Base-by-base conservation (phyloP, 1,140 invertebrate genomes). In the Aphelinus atriplicis region DNA sequence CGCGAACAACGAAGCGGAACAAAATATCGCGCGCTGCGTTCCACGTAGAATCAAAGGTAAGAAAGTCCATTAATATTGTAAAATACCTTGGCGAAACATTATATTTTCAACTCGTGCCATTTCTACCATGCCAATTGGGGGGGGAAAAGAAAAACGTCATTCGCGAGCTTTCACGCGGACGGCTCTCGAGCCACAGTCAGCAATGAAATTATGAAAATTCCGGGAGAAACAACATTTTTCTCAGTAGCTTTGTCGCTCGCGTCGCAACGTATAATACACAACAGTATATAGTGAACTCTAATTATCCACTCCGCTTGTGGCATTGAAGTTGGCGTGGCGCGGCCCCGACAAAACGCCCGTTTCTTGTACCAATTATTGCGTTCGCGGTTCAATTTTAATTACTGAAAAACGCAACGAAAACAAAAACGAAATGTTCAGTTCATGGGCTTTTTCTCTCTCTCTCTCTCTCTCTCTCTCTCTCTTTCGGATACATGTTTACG, bases 311-410 rank as follows among this genome's bases (percentile, higher is more conserved):
- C 48, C 51, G 47, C 64, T 6, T 1, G 42, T 46, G 1, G 5
- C 26, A 57, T 26, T 48, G 45, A 68, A 48, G 3, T 58, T 26
- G 6, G 42, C 10, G 4, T 1, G 48, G 7, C 26, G 26, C 26
- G 26, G 26, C 26, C 26, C 26, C 26, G 26, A 26, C 45, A n/a
- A 26, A 26, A 26, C 26, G 51, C 7, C 26, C 7, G 7, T 67
- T 66, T 62, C 60, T 69, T 57, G 9, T 64, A 62, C 46, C 58
- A 26, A 26, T 69, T 63, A 75, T 75, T 69, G 65, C 72, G 43
- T 42, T 60, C 5, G n/a, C 43, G 10, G 47, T 55, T 73, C 63
- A 51, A 48, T 75, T 69, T 75, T 75, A 69, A 75, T 75, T 75
- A 64, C 58, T 51, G 26, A 61, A 70, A 70, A 51, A 51, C 26